phyloP scores from a whole-genome alignment of 2,113 vertebrate species.

The Xenopus borealis region DNA sequence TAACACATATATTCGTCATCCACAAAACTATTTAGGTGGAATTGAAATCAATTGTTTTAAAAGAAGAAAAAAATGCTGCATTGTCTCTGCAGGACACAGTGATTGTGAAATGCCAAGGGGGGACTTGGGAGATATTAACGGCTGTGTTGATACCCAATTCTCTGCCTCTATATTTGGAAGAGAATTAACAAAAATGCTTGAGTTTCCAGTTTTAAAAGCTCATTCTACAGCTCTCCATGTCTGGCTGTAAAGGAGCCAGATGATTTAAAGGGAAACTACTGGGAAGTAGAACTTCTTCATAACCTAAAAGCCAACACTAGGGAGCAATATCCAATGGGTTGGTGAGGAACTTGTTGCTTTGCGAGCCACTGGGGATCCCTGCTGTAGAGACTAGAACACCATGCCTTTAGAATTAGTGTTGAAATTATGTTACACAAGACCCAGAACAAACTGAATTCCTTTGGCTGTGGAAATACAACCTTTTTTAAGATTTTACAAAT shows the following conservation, averaged over 20 bases:
- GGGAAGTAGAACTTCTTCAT: no score
- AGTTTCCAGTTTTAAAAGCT: neutral
- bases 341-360: no score
- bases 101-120: constrained; percentile 22
- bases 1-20: constrained; percentile 9
- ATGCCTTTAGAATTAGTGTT: no score
- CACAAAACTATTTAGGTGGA: constrained; percentile 5
- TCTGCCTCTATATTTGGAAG: neutral
- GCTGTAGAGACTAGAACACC: no score
- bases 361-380: no score
- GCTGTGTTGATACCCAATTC: constrained; percentile 2
- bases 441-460: no score
- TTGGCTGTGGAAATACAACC: no score
- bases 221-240: neutral
- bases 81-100: constrained; percentile 19
- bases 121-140: constrained; percentile 11
- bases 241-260: neutral
- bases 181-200: neutral
- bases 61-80: constrained; percentile 10
- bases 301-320: no score
- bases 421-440: no score
- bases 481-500: no score
- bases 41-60: constrained; percentile 30
- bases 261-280: neutral
- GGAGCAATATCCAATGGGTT: no score